Base-by-base conservation (phyloP, 1,140 invertebrate genomes). In the Diachasmimorpha longicaudata region DNA sequence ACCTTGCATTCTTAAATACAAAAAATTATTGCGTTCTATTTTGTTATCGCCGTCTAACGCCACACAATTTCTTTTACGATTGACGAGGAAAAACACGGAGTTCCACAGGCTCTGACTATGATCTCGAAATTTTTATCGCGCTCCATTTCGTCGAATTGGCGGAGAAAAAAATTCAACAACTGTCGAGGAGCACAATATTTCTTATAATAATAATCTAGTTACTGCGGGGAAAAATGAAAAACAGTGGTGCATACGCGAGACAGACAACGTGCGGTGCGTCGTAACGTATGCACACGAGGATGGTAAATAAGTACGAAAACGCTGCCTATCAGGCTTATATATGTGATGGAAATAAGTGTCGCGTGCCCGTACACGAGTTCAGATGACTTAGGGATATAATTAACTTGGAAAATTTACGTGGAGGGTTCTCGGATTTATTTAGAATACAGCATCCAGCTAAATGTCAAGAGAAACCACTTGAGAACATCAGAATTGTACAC, bases 341-440 rank as follows among this genome's bases (percentile, higher is more conserved):
- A 10, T 16, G 52, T 21, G 52, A 58, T 16, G 52, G n/a, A 58
- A 58, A 58, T 58, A 58, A 58, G 52, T 58, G 52, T 58, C 52
- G 52, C 52, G 52, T 58, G 52, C 52, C 52, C 16, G n/a, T 21
- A 58, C 52, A 58, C 52, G 52, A 58, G 52, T 58, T 58, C 52
- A 58, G 52, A 58, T 58, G 19, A 58, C n/a, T 58, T 58, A 21
- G n/a, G 52, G 52, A 58, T 58, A 58, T 58, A 58, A 58, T 58
- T 58, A 58, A 58, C 52, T 21, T 46, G 2, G n/a, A 16, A 58
- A 58, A 58, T 19, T 58, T 21, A 16, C 52, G 19, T 19, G 19
- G 52, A 58, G 52, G 52, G 52, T 58, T 3, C 52, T 19, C 19
- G 19, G 52, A 58, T 58, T 58, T 58, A 58, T 58, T 58, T 58